Percentiles rank a stretch among this genome's conserved stretches.
Conservation (phyloP, 2,113 vertebrate species). For the Sylvia atricapilla region DNA sequence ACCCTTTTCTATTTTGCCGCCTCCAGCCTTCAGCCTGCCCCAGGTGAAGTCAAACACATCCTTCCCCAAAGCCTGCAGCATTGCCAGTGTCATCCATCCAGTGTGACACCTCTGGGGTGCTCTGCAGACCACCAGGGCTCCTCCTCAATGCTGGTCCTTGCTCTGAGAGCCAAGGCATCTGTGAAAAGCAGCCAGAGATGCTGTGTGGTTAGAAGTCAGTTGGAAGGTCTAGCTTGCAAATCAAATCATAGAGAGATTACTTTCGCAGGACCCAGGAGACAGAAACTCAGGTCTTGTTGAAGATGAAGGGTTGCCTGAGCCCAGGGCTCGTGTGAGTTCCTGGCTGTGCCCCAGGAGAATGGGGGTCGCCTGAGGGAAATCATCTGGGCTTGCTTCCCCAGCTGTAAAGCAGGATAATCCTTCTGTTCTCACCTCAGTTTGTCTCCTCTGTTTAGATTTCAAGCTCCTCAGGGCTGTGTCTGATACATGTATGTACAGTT, state of each 20-base stretch:
- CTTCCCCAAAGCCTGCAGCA: neutral
- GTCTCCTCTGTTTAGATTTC: conserved; percentile 54
- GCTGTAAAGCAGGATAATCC: neutral
- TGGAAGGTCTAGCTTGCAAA: neutral
- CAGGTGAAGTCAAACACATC: neutral
- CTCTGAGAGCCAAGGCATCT: neutral
- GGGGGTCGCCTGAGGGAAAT: conserved; percentile 6
- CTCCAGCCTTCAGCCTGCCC: neutral
- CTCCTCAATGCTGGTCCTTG: neutral
- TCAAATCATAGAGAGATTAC: accelerated
- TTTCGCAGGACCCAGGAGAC: neutral
- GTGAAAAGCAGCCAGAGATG: neutral
- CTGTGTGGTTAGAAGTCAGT: neutral
- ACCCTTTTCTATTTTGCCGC: neutral
- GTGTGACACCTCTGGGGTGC: neutral
- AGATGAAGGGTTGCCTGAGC: neutral
- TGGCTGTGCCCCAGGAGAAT: neutral
- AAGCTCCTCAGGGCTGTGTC: conserved; percentile 56
- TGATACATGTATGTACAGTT: conserved; percentile 59
- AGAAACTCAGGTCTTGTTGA: neutral
- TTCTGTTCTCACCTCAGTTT: conserved; percentile 49
- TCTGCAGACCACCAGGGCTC: neutral
- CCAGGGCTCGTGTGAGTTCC: neutral
- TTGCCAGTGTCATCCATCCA: neutral
- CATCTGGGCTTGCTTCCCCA: conserved; percentile 1